These are phyloP conservation scores for Plumapathes pennacea DNA, from an alignment of 92 coral and sea anemone genomes.

Conservation along the genomic window DNA sequence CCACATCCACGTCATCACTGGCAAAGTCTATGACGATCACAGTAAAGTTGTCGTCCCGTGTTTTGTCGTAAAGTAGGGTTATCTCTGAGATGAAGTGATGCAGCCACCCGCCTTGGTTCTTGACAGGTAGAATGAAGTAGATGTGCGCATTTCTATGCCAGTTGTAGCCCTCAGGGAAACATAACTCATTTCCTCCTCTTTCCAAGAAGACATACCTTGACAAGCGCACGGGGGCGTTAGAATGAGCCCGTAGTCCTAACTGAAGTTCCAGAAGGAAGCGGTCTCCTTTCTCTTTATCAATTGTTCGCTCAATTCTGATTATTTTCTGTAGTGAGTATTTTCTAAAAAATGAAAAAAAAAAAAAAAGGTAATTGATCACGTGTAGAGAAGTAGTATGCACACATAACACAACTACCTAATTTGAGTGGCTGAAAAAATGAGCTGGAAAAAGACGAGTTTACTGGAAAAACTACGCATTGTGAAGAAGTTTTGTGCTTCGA, in stretches of 20 bases:
- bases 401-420: too few relatives aligned
- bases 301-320: slow-evolving; percentile 15
- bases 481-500: too few relatives aligned
- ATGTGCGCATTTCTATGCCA: slow-evolving; percentile 20
- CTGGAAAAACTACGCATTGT: too few relatives aligned
- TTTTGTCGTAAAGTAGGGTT: slow-evolving; percentile 4
- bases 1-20: slow-evolving; percentile 26
- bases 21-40: slow-evolving; percentile 31
- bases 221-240: slow-evolving; percentile 13
- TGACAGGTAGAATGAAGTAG: slow-evolving; percentile 20
- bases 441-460: too few relatives aligned
- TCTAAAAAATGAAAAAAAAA: slow-evolving; percentile 1
- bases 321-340: slow-evolving; percentile 14
- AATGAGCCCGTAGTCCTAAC: too few relatives aligned
- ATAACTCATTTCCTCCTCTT: slow-evolving; percentile 8
- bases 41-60: slow-evolving; percentile 19
- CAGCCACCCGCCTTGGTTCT: slow-evolving; percentile 38
- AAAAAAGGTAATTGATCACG: not conserved
- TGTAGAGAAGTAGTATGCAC: too few relatives aligned
- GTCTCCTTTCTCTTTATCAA: slow-evolving; percentile 26
- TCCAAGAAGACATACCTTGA: slow-evolving; percentile 22
- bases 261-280: slow-evolving; percentile 24
- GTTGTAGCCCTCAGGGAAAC: slow-evolving; percentile 15
- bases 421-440: too few relatives aligned
- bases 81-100: slow-evolving; percentile 15